Evolutionary conservation across 2,797 vertebrate genomes (phyloP).

Genomic region (Lemur catta): DNA sequence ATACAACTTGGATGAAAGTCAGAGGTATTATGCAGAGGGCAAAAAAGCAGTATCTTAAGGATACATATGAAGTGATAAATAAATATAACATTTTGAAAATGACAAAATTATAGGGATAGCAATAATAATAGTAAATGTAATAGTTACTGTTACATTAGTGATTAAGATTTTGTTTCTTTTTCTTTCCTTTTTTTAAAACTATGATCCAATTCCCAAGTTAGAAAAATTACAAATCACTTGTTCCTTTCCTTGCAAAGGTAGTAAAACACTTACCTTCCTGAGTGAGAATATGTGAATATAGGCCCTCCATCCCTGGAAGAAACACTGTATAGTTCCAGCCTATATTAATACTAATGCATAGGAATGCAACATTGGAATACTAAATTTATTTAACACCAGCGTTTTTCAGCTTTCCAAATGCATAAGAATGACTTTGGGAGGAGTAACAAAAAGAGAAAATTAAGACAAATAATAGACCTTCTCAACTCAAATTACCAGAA

Average conservation of each 20-base stretch:
- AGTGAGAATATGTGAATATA: not conserved
- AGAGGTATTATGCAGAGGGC: not conserved
- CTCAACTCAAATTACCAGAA: not conserved
- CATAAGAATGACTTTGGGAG: not conserved
- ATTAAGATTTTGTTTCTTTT: not conserved
- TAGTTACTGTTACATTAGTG: not conserved
- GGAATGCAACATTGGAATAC: not conserved
- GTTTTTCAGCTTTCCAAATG: not conserved
- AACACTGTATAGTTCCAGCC: not conserved
- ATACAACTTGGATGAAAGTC: not conserved
- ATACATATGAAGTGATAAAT: not conserved
- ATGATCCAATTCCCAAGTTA: not conserved
- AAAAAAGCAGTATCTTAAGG: not conserved
- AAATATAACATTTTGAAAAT: not conserved
- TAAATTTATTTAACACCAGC: not conserved
- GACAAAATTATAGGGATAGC: not conserved
- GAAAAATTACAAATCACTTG: not conserved
- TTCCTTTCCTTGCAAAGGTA: not conserved
- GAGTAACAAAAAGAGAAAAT: not conserved
- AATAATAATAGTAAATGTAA: not conserved
- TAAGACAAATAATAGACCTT: not conserved
- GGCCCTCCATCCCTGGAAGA: not conserved
- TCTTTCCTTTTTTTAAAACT: not conserved
- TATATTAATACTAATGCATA: not conserved
- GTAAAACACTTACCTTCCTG: not conserved